A percentile compares a stretch with the other conserved stretches of the same genome.
Conservation (phyloP, 2,888 invertebrate genomes). For the Limnephilus rhombicus region DNA sequence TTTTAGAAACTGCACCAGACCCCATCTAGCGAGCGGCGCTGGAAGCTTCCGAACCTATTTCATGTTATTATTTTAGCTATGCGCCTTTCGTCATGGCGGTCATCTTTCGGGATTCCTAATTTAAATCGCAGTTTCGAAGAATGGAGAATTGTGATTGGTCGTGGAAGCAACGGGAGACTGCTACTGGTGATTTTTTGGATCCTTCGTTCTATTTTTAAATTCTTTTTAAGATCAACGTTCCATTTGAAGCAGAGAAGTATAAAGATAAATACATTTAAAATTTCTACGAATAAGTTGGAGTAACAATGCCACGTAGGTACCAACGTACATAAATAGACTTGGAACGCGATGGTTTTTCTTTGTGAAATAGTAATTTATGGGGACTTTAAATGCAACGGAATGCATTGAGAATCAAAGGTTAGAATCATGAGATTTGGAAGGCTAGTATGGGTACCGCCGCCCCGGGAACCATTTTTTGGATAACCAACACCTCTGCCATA, state of each 20-base stretch:
- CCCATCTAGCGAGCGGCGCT: constrained; percentile 17
- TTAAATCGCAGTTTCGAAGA: constrained; percentile 24
- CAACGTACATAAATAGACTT: too few relatives aligned
- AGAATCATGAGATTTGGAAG: too few relatives aligned
- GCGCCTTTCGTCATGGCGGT: constrained; percentile 20
- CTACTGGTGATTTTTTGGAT: not conserved
- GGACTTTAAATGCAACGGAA: not conserved
- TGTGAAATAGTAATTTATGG: not conserved
- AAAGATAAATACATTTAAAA: not conserved
- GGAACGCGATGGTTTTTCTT: too few relatives aligned
- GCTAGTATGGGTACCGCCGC: too few relatives aligned
- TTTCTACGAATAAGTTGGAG: too few relatives aligned
- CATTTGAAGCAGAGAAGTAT: not conserved
- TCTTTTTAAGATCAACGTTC: not conserved
- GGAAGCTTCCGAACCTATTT: constrained; percentile 27
- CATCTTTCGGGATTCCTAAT: constrained; percentile 33
- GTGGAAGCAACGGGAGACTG: not conserved
- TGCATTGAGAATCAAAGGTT: too few relatives aligned
- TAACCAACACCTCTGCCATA: too few relatives aligned
- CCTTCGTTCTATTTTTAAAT: not conserved
- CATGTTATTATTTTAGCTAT: constrained; percentile 13
- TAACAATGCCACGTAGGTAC: too few relatives aligned
- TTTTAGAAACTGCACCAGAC: constrained; percentile 24
- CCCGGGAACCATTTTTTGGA: too few relatives aligned
- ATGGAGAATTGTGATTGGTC: not conserved